A percentile compares a stretch with the other conserved stretches of the same genome.
Evolutionary conservation across 2,797 vertebrate genomes (phyloP).

Genomic region (Falco columbarius): DNA sequence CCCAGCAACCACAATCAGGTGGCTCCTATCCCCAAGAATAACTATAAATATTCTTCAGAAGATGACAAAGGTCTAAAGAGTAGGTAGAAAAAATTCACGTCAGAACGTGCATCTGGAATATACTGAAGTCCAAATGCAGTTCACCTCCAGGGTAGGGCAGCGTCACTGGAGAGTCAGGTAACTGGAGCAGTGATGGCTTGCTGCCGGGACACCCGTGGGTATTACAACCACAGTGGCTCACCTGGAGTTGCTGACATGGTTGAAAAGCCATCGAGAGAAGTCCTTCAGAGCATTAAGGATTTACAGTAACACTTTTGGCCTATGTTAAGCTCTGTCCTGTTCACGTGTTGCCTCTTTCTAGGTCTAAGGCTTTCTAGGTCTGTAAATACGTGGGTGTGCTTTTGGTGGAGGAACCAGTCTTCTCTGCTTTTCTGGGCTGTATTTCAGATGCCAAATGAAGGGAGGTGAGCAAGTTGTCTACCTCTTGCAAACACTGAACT

Average conservation of each 20-base stretch:
- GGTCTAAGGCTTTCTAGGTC: slow-evolving; percentile 27
- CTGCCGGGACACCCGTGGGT: background rate
- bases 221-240: background rate
- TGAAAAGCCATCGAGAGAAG: background rate
- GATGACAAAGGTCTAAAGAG: background rate
- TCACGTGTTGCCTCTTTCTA: background rate
- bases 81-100: background rate
- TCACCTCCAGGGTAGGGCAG: background rate
- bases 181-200: background rate
- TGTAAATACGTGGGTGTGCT: background rate
- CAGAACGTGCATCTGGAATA: background rate
- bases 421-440: slow-evolving; percentile 11
- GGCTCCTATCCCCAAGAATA: background rate
- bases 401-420: background rate
- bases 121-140: background rate
- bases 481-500: background rate
- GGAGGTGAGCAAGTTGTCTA: background rate
- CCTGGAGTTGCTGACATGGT: background rate
- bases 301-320: background rate
- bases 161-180: background rate
- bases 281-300: background rate
- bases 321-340: background rate
- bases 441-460: background rate
- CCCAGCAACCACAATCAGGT: background rate
- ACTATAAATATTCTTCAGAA: background rate